Evolutionary conservation across 2,797 vertebrate genomes (phyloP).

Genomic region (Tenualosa ilisha): DNA sequence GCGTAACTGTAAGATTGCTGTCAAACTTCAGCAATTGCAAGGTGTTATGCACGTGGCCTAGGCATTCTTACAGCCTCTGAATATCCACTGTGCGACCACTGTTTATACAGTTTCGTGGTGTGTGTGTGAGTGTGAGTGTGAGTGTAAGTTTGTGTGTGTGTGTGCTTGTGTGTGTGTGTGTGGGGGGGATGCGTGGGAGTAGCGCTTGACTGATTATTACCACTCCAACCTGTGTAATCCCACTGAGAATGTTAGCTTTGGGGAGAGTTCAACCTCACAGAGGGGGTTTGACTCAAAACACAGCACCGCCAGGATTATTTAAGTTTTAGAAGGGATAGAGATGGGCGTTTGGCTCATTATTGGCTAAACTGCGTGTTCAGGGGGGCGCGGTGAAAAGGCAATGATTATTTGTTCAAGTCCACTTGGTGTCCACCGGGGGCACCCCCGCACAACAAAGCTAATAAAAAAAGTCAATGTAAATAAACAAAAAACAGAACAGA

Average conservation of each 20-base stretch:
- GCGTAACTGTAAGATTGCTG: not conserved
- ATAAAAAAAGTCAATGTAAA: not conserved
- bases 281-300: slow-evolving; percentile 62
- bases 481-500: too few relatives aligned
- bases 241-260: slow-evolving; percentile 55
- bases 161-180: not conserved
- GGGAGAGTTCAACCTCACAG: slow-evolving; percentile 55
- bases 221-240: slow-evolving; percentile 56
- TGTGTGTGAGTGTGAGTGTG: slow-evolving; percentile 7
- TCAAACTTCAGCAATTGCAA: not conserved
- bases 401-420: slow-evolving; percentile 59
- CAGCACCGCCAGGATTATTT: slow-evolving; percentile 28
- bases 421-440: slow-evolving; percentile 36
- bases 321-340: not conserved
- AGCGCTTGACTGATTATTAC: slow-evolving; percentile 55
- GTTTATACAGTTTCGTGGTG: slow-evolving; percentile 48
- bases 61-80: not conserved
- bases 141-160: not conserved
- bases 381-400: slow-evolving; percentile 42
- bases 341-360: slow-evolving; percentile 52
- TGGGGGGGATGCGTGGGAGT: slow-evolving; percentile 46
- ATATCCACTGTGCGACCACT: slow-evolving; percentile 7
- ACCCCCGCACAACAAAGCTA: not conserved
- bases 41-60: not conserved
- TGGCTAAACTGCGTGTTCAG: slow-evolving; percentile 34